Base-by-base conservation (phyloP, 2,888 invertebrate species). In the Mythimna vitellina region DNA sequence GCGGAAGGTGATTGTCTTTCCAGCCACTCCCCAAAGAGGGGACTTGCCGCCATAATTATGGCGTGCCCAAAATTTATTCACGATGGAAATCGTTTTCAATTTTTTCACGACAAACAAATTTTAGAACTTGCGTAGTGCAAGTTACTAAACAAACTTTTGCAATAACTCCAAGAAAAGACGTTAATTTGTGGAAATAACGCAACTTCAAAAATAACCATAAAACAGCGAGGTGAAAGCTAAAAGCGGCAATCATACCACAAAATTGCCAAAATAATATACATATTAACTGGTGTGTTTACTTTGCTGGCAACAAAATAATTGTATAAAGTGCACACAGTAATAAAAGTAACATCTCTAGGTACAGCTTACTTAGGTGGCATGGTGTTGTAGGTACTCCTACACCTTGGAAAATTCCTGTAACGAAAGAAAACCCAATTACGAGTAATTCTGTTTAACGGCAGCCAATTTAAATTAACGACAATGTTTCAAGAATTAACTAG, bases 321-420 rank as follows among this genome's bases (percentile, higher is more conserved):
- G 20, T 62, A 65, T 69, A 64, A 76, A 81, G 81, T 79, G 79
- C 74, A 65, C 73, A 76, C 73, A 66, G 54, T 66, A 65, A 57
- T 58, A 62, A 70, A 70, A 70, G 29, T 67, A 76, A 73, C 63
- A 78, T 76, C 70, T 80, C 85, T 87, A 87, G 70, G 78, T 79
- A 87, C 87, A 86, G 89, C 95, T 95, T 95, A 96, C 96, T 96
- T 96, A 93, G 96, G 96, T 92, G 96, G 96, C 96, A 96, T 96
- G 92, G 89, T 89, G 94, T 88, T 85, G 92, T 67, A 67, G 80
- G 5, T 83, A 88, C 92, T 91, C 90, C 90, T 93, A 95, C 91
- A 92, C 94, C 90, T 92, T 91, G 90, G 92, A 88, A 93, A 91
- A 92, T 91, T 91, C 96, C 96, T 96, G 96, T 79, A 95, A 95